These are phyloP conservation scores for Stichopus chloronotus DNA, from an alignment of 35 echinoderm and acorn worm genomes.

Conservation along the genomic window DNA sequence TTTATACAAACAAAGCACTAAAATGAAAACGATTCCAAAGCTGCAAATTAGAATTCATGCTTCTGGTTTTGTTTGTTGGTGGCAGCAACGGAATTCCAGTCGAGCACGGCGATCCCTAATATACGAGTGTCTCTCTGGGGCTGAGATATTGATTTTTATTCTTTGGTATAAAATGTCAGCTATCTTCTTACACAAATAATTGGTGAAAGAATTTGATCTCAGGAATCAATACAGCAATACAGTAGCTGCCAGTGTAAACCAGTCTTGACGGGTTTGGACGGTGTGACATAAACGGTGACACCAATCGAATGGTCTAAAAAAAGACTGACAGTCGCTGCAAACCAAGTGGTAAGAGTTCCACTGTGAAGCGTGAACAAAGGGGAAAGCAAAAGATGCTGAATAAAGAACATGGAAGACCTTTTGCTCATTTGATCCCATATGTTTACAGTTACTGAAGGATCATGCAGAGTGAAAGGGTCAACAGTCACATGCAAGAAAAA, in stretches of 20 bases:
- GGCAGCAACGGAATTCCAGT: background rate
- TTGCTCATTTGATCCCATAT: too few relatives aligned
- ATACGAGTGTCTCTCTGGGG: background rate
- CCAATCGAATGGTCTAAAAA: background rate
- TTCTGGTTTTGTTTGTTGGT: background rate
- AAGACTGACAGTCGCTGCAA: too few relatives aligned
- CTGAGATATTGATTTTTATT: background rate
- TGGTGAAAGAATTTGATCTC: slow-evolving; percentile 45
- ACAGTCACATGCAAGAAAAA: too few relatives aligned
- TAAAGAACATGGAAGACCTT: too few relatives aligned
- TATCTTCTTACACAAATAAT: slow-evolving; percentile 52
- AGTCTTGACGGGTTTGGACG: background rate
- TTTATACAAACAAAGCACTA: background rate
- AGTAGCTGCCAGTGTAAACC: background rate
- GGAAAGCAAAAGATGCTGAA: too few relatives aligned
- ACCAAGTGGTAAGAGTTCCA: too few relatives aligned
- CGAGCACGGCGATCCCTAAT: background rate
- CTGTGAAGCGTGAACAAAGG: too few relatives aligned
- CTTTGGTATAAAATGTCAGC: slow-evolving; percentile 27
- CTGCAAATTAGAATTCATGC: background rate
- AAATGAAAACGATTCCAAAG: background rate
- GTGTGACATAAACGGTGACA: background rate
- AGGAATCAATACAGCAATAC: slow-evolving; percentile 12
- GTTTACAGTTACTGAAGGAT: too few relatives aligned
- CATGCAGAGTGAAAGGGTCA: too few relatives aligned